phyloP scores from a whole-genome alignment of 2,113 vertebrate species.

The Cisticola juncidis region DNA sequence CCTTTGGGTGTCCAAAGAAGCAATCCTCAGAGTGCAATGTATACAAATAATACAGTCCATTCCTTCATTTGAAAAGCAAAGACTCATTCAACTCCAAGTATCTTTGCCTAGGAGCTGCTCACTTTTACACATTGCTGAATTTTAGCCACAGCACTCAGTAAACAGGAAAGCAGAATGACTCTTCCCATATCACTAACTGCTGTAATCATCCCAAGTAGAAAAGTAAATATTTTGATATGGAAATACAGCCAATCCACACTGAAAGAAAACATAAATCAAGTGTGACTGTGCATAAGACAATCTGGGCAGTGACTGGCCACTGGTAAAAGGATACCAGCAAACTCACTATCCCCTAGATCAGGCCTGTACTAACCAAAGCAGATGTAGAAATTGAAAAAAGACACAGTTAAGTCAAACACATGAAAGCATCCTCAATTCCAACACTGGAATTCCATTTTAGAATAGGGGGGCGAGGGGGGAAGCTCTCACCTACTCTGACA shows the following conservation, averaged over 20 bases:
- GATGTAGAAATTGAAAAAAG: background rate
- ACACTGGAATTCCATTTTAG: background rate
- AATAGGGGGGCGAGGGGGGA: rapidly evolving
- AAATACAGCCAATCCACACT: background rate
- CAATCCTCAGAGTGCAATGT: background rate
- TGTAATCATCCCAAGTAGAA: background rate
- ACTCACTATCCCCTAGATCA: rapidly evolving
- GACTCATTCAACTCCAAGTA: background rate
- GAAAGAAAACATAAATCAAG: background rate
- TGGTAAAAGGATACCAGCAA: background rate
- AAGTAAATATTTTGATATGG: background rate
- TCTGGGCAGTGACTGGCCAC: background rate
- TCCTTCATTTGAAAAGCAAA: background rate
- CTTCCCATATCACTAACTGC: background rate
- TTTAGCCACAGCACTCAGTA: background rate
- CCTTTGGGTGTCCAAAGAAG: background rate
- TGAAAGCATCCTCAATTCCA: background rate
- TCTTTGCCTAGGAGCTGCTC: background rate
- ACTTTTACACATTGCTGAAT: background rate
- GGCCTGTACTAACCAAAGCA: background rate
- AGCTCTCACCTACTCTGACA: background rate
- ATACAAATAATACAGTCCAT: background rate
- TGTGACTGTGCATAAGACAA: background rate
- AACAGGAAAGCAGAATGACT: background rate
- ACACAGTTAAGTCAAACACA: background rate